A percentile compares a stretch with the other conserved stretches of the same genome.
These are phyloP conservation scores for Periophthalmus magnuspinnatus DNA, from an alignment of 2,797 vertebrate species.

Conservation along the genomic window DNA sequence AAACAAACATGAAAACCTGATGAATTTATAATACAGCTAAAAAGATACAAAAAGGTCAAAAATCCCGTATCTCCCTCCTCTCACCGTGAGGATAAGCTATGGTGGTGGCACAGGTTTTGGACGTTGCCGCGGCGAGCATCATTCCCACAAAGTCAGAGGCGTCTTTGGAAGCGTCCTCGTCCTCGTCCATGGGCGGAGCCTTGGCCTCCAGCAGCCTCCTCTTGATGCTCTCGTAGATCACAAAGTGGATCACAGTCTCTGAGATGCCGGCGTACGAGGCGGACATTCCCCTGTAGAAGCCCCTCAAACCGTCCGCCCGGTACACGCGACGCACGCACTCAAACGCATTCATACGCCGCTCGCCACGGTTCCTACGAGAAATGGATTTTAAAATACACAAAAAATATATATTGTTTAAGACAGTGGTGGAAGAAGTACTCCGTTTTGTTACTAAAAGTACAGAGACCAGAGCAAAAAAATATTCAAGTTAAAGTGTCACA, in stretches of 20 bases:
- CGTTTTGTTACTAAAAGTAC: no score
- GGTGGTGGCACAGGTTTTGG: constrained; percentile 95
- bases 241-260: constrained; percentile 98
- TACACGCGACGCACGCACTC: constrained; percentile 93
- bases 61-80: not conserved
- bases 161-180: constrained; percentile 88
- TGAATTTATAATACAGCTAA: not conserved
- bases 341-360: constrained; percentile 90
- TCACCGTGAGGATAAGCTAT: constrained; percentile 86
- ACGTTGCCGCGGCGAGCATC: constrained; percentile 98
- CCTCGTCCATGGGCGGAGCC: constrained; percentile 84
- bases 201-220: constrained; percentile 86
- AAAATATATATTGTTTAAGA: no score
- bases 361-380: constrained; percentile 84
- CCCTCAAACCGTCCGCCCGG: constrained; percentile 88
- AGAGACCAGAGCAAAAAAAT: no score
- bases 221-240: constrained; percentile 99
- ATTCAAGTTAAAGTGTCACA: no score
- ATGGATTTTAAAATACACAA: no score
- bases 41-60: not conserved
- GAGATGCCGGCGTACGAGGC: constrained; percentile 98
- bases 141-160: constrained; percentile 94
- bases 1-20: no score
- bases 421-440: no score
- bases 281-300: constrained; percentile 98